Base-by-base conservation (phyloP, 2,797 vertebrate genomes). In the Capromys pilorides region DNA sequence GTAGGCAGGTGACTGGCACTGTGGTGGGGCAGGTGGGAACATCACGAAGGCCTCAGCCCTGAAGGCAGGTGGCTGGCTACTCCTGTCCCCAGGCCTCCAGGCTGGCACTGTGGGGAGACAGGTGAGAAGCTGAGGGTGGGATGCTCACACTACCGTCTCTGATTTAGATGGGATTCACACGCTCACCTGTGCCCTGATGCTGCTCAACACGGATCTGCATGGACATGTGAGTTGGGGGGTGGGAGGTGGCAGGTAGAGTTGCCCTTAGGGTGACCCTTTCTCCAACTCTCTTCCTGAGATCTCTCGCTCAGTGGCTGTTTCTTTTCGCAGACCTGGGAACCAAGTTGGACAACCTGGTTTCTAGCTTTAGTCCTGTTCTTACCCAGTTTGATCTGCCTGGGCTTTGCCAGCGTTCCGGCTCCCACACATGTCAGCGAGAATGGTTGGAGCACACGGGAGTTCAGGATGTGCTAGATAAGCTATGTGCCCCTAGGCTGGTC, bases 201-300 rank as follows among this genome's bases (percentile, higher is more conserved):
- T 99, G 97, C 99, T 99, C 66, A 99, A 99, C 98, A 99, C 99
- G 21, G 99, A 99, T 96, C 99, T 99, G 71, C 99, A 99, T 0
- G 99, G 99, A 98, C 99, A 99, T 11, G 99, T 99, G 98, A 98
- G 99, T 99, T 97, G 73, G 36, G 83, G 83, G 80, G 16, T 2
- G 0, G 1, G 57, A 39, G 21, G 36, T 18, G 66, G 22, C 0
- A 0, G 18, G 33, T 18, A 0, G 11, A 28, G 45, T 33, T 45
- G 4, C 11, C 69, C 26, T 1, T 28, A 49, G 49, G 33, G 57
- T 24, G 2, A 22, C 26, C 66, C 81, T 64, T 62, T 33, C 49
- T 45, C 49, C 31, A 92, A 28, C 36, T 39, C 36, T 21, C 22
- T 54, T 69, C 19, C 36, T 59, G 91, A 93, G 61, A 31, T 39